phyloP scores from a whole-genome alignment of 2,888 invertebrate genomes.

The Tenthredo distinguenda region DNA sequence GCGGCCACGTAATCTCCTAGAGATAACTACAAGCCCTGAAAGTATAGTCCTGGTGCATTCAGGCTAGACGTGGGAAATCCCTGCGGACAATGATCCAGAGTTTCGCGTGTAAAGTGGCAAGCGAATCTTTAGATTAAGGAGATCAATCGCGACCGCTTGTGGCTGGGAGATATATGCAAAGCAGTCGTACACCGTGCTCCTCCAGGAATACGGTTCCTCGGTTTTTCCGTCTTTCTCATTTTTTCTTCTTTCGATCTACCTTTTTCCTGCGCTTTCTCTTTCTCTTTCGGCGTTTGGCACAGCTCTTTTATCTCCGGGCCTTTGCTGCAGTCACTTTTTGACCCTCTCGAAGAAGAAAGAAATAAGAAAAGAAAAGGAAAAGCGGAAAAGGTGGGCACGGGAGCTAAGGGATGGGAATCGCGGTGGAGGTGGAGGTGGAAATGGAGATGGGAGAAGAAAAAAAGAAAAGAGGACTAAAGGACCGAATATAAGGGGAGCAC shows the following conservation, averaged over 20 bases:
- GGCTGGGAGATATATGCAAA: slow-evolving; percentile 63
- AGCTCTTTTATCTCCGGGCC: slow-evolving; percentile 16
- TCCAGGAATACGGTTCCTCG: slow-evolving; percentile 21
- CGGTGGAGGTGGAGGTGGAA: neutral
- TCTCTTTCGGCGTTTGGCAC: neutral
- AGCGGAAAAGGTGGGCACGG: neutral
- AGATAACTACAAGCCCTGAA: neutral
- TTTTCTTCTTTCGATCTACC: neutral
- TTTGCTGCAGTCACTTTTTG: slow-evolving; percentile 31
- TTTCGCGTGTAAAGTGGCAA: slow-evolving; percentile 58
- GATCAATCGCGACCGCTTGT: slow-evolving; percentile 62
- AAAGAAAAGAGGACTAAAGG: slow-evolving; percentile 58
- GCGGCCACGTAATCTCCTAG: neutral
- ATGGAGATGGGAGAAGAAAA: slow-evolving; percentile 42
- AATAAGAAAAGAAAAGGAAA: neutral
- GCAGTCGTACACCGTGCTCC: slow-evolving; percentile 53
- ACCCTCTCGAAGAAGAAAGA: slow-evolving; percentile 15
- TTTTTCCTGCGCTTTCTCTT: neutral
- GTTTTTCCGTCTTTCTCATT: neutral
- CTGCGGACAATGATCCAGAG: neutral
- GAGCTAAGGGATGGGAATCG: neutral
- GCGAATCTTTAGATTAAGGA: slow-evolving; percentile 64
- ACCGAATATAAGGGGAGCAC: slow-evolving; percentile 55
- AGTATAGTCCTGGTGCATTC: neutral
- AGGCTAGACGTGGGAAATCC: neutral